Evolutionary conservation across 2,113 vertebrate species (phyloP), one percentile per base, ranked within the genome.

Genomic region (Chrysochloris asiatica): DNA sequence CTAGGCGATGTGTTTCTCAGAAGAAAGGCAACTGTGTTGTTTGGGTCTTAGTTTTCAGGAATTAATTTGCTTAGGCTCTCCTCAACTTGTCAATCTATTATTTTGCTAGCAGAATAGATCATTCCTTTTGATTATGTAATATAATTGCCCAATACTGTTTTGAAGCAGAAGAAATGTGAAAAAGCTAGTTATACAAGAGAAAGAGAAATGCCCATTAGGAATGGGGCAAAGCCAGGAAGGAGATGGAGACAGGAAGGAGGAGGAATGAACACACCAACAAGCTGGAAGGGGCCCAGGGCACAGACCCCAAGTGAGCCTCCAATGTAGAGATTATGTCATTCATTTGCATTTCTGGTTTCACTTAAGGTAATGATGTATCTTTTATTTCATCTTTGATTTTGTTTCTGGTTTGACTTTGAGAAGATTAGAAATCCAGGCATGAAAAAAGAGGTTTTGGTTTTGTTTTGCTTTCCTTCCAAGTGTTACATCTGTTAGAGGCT

Each of bases 401-500:
- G 82, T 84, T 84, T 92, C 26, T 93, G 82, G 41, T 59, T 94
- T 85, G 88, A 76, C 82, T 89, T 85, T 67, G 72, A 88, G 73
- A 69, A 72, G 22, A 83, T 24, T 65, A 48, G 63, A 36, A 92
- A 83, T 52, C 56, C 48, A 80, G 63, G 63, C 85, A 83, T 48
- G 69, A 87, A 87, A 75, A 85, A 48, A 93, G 52, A 76, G 30
- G 30, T 33, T 33, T 65, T 65, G 61, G 21, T 4, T 65, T 67
- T 33, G 19, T 67, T 19, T 67, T 67, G 11, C 19, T 54, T 56
- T 33, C 1, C 65, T 59, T 33, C n/a, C 56, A 76, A 91, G 78
- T 38, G n/a, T 75, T 93, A 59, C 82, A 94, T 94, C 93, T 95
- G 93, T 91, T 89, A 75, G 54, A 52, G n/a, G 36, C 80, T 90